These are phyloP conservation scores for Oscheius sp. DNA, from an alignment of 1,140 invertebrate genomes.

Conservation along the genomic window DNA sequence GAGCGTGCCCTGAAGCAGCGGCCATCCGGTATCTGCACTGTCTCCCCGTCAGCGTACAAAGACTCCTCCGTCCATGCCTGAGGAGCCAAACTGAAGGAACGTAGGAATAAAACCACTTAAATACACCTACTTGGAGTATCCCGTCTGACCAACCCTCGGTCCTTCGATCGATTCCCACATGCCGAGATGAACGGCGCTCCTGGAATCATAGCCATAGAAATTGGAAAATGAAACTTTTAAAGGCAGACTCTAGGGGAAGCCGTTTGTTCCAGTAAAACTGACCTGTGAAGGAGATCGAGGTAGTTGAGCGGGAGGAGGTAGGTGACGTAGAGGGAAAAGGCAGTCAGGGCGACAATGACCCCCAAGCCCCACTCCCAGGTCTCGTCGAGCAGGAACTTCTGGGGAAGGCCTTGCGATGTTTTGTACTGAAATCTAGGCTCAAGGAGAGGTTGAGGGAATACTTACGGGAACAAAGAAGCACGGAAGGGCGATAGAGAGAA, in stretches of 20 bases:
- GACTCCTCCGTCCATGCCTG: slow-evolving; percentile 8
- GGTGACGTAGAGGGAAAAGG: slow-evolving; percentile 76
- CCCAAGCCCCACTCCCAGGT: slow-evolving; percentile 79
- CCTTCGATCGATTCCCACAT: slow-evolving; percentile 68
- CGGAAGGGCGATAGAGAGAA: slow-evolving; percentile 85
- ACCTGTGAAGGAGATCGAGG: slow-evolving; percentile 80
- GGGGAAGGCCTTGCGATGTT: slow-evolving; percentile 62
- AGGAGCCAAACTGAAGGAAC: neutral
- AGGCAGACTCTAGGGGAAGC: too few relatives aligned
- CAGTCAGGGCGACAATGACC: slow-evolving; percentile 76
- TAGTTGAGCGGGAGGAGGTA: slow-evolving; percentile 77
- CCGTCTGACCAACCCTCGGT: slow-evolving; percentile 15
- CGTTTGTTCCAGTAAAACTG: too few relatives aligned
- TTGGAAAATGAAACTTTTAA: neutral
- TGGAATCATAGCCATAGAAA: neutral
- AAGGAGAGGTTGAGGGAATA: slow-evolving; percentile 16
- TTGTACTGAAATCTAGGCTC: slow-evolving; percentile 42
- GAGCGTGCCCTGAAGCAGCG: slow-evolving; percentile 11
- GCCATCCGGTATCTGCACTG: slow-evolving; percentile 26
- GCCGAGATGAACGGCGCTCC: slow-evolving; percentile 80
- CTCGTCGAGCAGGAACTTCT: slow-evolving; percentile 79
- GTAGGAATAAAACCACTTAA: neutral
- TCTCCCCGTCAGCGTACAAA: slow-evolving; percentile 23
- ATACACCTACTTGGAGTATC: neutral
- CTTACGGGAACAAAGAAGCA: slow-evolving; percentile 80